Conservation (phyloP, 2,113 vertebrate genomes). For the Tenebrosternarchus preto region DNA sequence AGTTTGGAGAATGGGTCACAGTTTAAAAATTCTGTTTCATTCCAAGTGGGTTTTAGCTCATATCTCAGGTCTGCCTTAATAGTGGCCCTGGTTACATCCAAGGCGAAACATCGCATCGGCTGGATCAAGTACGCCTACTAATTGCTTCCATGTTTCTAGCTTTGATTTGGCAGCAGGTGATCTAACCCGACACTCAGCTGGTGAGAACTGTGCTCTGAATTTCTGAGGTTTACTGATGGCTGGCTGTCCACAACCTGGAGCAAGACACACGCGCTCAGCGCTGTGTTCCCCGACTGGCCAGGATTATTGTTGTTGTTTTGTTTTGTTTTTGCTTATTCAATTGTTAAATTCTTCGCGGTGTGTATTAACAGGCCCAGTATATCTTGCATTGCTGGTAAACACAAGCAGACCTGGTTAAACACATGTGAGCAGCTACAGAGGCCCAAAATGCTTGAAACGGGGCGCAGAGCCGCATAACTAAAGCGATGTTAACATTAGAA, state of each 20-base stretch:
- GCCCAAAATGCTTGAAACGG: too few species aligned
- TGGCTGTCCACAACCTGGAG: not conserved
- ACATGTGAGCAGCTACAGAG: too few species aligned
- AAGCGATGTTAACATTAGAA: too few species aligned
- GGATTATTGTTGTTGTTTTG: not conserved
- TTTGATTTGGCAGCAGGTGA: not conserved
- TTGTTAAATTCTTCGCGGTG: too few species aligned
- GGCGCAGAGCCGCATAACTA: too few species aligned
- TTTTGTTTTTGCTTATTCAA: too few species aligned
- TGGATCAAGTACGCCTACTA: not conserved
- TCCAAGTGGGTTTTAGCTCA: conserved; percentile 22
- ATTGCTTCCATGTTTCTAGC: not conserved
- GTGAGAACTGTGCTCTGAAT: not conserved
- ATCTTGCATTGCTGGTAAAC: too few species aligned
- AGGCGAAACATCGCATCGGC: not conserved
- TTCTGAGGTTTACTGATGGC: not conserved
- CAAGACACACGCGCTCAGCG: not conserved
- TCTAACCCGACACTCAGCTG: not conserved
- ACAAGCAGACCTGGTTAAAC: too few species aligned
- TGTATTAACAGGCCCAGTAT: too few species aligned
- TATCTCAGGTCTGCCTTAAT: conserved; percentile 6
- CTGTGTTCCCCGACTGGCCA: not conserved
- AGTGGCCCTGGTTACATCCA: not conserved
- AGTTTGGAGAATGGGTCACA: not conserved
- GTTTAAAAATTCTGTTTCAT: conserved; percentile 16